Evolutionary conservation across 2,888 invertebrate species (phyloP).

Genomic region (Agonopterix arenella): DNA sequence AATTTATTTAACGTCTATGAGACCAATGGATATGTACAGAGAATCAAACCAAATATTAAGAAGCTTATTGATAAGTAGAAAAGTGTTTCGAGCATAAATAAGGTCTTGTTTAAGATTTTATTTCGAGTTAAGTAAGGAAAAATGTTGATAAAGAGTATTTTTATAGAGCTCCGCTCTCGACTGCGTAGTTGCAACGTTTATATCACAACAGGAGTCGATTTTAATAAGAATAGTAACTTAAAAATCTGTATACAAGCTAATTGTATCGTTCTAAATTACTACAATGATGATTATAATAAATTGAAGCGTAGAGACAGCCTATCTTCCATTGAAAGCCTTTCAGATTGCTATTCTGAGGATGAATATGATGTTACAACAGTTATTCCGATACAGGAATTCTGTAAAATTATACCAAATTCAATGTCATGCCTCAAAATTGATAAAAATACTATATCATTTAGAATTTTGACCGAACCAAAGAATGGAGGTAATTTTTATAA

Average conservation of each 20-base stretch:
- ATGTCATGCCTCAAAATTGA: conserved; percentile 70
- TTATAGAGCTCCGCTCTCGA: conserved; percentile 78
- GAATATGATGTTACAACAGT: conserved; percentile 45
- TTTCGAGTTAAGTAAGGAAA: conserved; percentile 26
- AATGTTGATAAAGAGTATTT: conserved; percentile 70
- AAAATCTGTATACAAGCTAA: conserved; percentile 66
- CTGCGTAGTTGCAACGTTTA: conserved; percentile 79
- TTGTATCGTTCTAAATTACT: conserved; percentile 62
- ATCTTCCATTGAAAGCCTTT: conserved; percentile 67
- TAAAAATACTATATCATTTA: conserved; percentile 61
- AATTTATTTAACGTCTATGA: conserved; percentile 81
- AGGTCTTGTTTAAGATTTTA: conserved; percentile 18
- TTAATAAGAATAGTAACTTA: conserved; percentile 58
- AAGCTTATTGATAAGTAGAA: conserved; percentile 51
- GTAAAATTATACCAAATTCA: conserved; percentile 66
- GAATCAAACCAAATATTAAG: conserved; percentile 44
- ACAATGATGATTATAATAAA: conserved; percentile 34
- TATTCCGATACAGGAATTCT: conserved; percentile 57
- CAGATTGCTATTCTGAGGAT: conserved; percentile 61
- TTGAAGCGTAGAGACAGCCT: conserved; percentile 50
- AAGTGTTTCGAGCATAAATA: conserved; percentile 16
- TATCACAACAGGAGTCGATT: conserved; percentile 64
- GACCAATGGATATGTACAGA: conserved; percentile 71
- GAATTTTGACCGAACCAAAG: conserved; percentile 63
- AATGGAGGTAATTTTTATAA: conserved; percentile 64